Evolutionary conservation across 1,140 invertebrate species (phyloP), one percentile per base, ranked within the genome.

Genomic region (Lethrus apterus): DNA sequence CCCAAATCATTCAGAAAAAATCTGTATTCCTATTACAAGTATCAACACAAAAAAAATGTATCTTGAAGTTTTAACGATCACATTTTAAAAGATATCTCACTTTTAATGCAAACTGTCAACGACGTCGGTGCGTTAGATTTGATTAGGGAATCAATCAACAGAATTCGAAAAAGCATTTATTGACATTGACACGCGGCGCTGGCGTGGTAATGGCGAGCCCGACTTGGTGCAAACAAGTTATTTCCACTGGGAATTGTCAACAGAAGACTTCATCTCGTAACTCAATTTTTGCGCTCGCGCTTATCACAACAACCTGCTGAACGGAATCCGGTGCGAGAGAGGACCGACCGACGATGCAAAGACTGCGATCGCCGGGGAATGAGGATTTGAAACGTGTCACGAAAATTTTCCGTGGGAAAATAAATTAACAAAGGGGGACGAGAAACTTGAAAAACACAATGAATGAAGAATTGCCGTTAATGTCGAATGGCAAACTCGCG

Each of bases 251-350:
- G 61, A 58, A 63, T 62, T 62, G 57, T 58, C 57, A 58, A 59
- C 57, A 58, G 61, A 61, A 59, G 59, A 61, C 57, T 61, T 58
- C 56, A 56, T 58, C 57, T 60, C 58, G 61, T 62, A 63, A 63
- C 61, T 63, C 57, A 62, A 61, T 62, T 63, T 60, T 61, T 60
- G 55, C 54, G 46, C 52, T 48, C 33, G 40, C 56, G 48, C 46
- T 60, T 59, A 59, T 59, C 59, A 52, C 56, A 59, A 59, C 59
- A 59, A 59, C 55, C 55, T 55, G 52, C 50, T 54, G 55, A 57
- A 38, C 19, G 14, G 35, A 11, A 38, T 21, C 35, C 10, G 35
- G 24, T 1, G 20, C 19, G 24, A 38, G 20, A 21, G 10, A 11
- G 35, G 35, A 21, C 35, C 35, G 13, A 38, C 35, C n/a, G n/a